Percentiles rank a stretch among this genome's conserved stretches.
Conservation (phyloP, 2,797 vertebrate genomes). For the Onychomys arenicola region DNA sequence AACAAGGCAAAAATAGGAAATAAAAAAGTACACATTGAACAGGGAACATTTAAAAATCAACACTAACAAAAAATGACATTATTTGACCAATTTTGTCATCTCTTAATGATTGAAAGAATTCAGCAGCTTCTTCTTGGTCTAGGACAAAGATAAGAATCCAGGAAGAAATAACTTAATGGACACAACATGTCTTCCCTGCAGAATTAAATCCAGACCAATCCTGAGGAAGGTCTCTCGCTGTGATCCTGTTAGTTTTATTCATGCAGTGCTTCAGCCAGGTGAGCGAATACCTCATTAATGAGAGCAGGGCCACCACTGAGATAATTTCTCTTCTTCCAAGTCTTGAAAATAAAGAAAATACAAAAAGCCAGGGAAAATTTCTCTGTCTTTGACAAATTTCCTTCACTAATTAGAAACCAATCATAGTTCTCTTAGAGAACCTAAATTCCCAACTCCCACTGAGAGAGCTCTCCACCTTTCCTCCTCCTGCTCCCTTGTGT, state of each 20-base stretch:
- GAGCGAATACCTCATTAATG: slow-evolving; percentile 67
- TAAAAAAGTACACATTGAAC: not conserved
- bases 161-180: slow-evolving; percentile 55
- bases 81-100: slow-evolving; percentile 23
- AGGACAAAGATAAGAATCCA: slow-evolving; percentile 49
- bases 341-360: slow-evolving; percentile 63
- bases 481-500: not conserved
- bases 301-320: slow-evolving; percentile 62
- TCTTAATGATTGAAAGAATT: slow-evolving; percentile 14
- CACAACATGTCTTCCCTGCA: slow-evolving; percentile 41
- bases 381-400: slow-evolving; percentile 46
- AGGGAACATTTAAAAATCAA: slow-evolving; percentile 29
- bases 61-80: slow-evolving; percentile 9
- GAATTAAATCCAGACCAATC: slow-evolving; percentile 39
- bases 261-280: slow-evolving; percentile 30
- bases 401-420: slow-evolving; percentile 64
- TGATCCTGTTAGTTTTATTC: slow-evolving; percentile 29
- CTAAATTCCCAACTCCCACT: not conserved
- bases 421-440: slow-evolving; percentile 22
- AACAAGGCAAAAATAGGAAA: not conserved
- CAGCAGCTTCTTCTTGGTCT: slow-evolving; percentile 32
- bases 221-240: slow-evolving; percentile 11
- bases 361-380: slow-evolving; percentile 32
- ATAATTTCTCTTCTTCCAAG: slow-evolving; percentile 60
- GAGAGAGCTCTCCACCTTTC: not conserved